These are phyloP conservation scores for Oxytorus armatus DNA, from an alignment of 2,888 invertebrate species.

Conservation along the genomic window DNA sequence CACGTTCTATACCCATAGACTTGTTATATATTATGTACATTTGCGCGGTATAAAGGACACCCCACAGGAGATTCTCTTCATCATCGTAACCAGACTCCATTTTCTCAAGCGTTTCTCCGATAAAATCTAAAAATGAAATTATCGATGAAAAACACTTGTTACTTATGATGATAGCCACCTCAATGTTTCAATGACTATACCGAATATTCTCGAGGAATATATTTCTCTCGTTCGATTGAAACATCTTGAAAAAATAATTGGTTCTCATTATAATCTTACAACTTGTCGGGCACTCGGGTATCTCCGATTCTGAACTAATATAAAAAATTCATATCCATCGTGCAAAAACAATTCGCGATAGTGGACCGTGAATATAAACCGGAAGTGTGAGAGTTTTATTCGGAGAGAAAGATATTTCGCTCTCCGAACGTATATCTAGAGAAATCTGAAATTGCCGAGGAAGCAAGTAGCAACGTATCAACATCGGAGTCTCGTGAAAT, in stretches of 20 bases:
- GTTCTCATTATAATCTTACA: not conserved
- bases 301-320: too few relatives aligned
- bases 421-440: too few relatives aligned
- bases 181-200: not conserved
- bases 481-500: not conserved
- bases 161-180: not conserved
- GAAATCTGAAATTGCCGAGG: too few relatives aligned
- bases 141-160: not conserved
- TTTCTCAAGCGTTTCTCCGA: constrained; percentile 21
- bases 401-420: constrained; percentile 12
- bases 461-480: too few relatives aligned
- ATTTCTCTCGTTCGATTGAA: not conserved
- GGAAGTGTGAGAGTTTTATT: constrained; percentile 25
- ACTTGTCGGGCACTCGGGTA: too few relatives aligned
- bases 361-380: too few relatives aligned
- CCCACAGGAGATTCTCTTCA: constrained; percentile 34
- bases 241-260: not conserved
- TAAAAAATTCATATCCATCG: too few relatives aligned
- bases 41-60: not conserved
- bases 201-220: not conserved
- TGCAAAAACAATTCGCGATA: too few relatives aligned
- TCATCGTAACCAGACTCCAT: constrained; percentile 27
- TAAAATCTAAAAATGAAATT: constrained; percentile 10
- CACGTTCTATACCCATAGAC: not conserved
- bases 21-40: constrained; percentile 16